phyloP scores from a whole-genome alignment of 2,113 vertebrate genomes.

The Callocephalon fimbriatum region DNA sequence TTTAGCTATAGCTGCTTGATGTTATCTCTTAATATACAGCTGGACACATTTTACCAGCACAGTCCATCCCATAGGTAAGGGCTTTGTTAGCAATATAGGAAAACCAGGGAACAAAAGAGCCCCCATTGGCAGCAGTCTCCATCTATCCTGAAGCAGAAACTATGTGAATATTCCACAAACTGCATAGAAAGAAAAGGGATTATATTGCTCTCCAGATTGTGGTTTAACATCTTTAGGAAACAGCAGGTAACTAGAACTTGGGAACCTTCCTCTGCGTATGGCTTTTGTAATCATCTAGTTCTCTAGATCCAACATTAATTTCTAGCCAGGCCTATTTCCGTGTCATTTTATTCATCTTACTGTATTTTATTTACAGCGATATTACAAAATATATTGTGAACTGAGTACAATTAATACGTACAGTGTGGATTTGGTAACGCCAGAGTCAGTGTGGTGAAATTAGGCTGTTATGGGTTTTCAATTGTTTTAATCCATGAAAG shows the following conservation, averaged over 20 bases:
- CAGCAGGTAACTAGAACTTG: background rate
- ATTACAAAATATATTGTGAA: slow-evolving; percentile 63
- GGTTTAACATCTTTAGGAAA: background rate
- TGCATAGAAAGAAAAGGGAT: slow-evolving; percentile 1
- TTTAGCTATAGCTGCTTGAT: background rate
- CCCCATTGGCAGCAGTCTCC: background rate
- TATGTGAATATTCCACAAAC: background rate
- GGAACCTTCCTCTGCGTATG: background rate
- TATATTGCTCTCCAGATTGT: background rate
- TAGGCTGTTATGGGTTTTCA: background rate
- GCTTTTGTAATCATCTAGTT: background rate
- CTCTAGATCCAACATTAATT: background rate
- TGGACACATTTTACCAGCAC: background rate
- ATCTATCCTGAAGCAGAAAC: background rate
- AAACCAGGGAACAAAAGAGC: background rate
- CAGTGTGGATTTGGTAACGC: background rate
- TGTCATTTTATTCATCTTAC: slow-evolving; percentile 63
- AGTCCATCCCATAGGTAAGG: background rate
- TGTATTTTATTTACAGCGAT: slow-evolving; percentile 61
- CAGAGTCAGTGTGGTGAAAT: background rate
- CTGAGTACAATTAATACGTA: background rate
- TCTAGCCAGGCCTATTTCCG: slow-evolving; percentile 46
- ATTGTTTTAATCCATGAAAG: background rate
- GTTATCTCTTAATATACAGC: background rate
- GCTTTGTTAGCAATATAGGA: background rate